These are phyloP conservation scores for Grallaria varia DNA, from an alignment of 2,113 vertebrate species.

Conservation along the genomic window DNA sequence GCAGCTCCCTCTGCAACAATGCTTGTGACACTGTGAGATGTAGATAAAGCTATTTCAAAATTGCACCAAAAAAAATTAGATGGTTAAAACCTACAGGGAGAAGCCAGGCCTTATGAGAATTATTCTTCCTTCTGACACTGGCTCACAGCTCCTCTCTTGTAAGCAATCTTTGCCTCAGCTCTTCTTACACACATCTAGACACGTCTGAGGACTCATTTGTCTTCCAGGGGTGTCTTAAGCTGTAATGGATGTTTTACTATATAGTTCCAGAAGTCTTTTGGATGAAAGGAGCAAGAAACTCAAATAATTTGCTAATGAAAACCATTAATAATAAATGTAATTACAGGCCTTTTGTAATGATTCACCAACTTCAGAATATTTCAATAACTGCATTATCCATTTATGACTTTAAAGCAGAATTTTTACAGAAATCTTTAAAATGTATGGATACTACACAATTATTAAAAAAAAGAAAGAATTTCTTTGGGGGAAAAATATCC, in stretches of 20 bases:
- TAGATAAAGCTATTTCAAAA: neutral
- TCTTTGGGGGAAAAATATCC: neutral
- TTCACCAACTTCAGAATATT: neutral
- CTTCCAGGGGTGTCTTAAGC: neutral
- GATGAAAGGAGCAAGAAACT: neutral
- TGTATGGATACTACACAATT: neutral
- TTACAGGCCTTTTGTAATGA: neutral
- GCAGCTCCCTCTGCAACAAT: neutral
- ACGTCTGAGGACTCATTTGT: neutral
- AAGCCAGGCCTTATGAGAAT: neutral
- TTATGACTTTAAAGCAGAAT: neutral
- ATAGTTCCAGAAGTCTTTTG: neutral
- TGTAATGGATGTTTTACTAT: neutral
- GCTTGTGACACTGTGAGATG: neutral
- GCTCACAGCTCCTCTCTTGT: neutral
- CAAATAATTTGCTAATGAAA: neutral
- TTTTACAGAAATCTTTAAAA: neutral
- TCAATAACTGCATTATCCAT: neutral
- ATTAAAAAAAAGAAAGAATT: neutral
- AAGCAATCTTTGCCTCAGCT: neutral
- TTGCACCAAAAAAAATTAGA: neutral
- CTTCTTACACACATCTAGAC: neutral
- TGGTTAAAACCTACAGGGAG: accelerated
- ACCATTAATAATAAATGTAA: neutral
- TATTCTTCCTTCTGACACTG: neutral